Evolutionary conservation across 2,113 vertebrate genomes (phyloP), one percentile per base, ranked within the genome.

Genomic region (Anoura caudifer): DNA sequence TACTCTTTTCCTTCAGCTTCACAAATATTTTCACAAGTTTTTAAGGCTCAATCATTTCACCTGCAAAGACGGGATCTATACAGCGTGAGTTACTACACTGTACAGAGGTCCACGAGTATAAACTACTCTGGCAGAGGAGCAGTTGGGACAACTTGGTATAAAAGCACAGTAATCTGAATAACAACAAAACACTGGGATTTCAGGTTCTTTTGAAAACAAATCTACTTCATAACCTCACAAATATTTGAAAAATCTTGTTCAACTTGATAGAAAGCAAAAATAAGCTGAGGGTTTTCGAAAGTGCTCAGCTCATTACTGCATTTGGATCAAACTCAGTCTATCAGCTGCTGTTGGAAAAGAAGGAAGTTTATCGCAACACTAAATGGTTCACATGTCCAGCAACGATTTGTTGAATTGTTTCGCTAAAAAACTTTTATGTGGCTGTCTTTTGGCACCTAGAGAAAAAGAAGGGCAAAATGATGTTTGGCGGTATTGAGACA

Each of bases 221-320:
- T 76, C 65, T 79, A 76, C 80, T 94, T 91, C 50, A 73, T 83
- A 93, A 93, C 79, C 19, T 31, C 73, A 96, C n/a, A 94, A 86
- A 36, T 69, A 95, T 83, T 88, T 96, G 82, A 91, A 97, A 96
- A 95, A 88, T 93, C 41, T 56, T 76, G 14, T 72, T 87, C 45
- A 90, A 82, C 52, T 85, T 76, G n/a, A 50, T 36, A 43, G 52
- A 65, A 87, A 70, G 26, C 47, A 80, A 96, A 96, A 83, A 85
- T 76, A 63, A 93, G 85, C 38, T 85, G 31, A 95, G 9, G 52
- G 12, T 80, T 80, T 90, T 83, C 65, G 86, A 79, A 90, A 95
- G 69, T 38, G 38, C 89, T 77, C n/a, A 33, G 56, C 61, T 80
- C 56, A 59, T 41, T 88, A 24, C 36, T 88, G 61, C 31, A 83